These are phyloP conservation scores for Euwallacea fornicatus DNA, from an alignment of 1,140 invertebrate genomes.

Conservation along the genomic window DNA sequence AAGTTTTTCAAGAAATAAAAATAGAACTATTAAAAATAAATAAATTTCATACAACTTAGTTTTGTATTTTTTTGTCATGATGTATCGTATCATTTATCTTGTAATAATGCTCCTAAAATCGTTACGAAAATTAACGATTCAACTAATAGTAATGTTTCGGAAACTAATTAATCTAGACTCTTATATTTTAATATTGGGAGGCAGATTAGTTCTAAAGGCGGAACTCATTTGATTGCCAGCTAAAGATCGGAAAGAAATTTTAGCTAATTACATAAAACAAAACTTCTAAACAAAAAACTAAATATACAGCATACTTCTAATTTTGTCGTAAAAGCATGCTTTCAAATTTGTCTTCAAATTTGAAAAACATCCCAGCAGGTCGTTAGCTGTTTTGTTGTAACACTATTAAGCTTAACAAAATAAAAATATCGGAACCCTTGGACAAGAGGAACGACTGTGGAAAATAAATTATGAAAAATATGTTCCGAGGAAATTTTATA, in stretches of 20 bases:
- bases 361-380: background rate
- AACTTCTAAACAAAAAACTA: background rate
- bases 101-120: background rate
- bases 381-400: constrained; percentile 1
- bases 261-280: too few species aligned
- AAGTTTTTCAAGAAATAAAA: background rate
- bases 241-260: too few species aligned
- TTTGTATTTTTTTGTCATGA: too few species aligned
- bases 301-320: background rate
- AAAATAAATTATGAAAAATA: constrained; percentile 35
- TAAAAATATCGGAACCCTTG: constrained; percentile 10
- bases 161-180: background rate
- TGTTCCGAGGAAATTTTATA: constrained; percentile 32
- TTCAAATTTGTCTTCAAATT: background rate
- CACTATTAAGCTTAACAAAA: constrained; percentile 13
- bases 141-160: constrained; percentile 24
- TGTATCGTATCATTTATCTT: too few species aligned
- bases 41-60: background rate
- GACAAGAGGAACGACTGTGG: constrained; percentile 17
- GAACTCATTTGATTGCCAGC: too few species aligned
- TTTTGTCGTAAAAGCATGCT: background rate
- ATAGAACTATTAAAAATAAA: background rate
- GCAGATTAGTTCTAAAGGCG: too few species aligned
- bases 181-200: too few species aligned
- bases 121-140: constrained; percentile 10